Evolutionary conservation across 53 echinoderm and acorn worm species (phyloP), one percentile per base, ranked within the genome.

Genomic region (Apostichopus leukothele): DNA sequence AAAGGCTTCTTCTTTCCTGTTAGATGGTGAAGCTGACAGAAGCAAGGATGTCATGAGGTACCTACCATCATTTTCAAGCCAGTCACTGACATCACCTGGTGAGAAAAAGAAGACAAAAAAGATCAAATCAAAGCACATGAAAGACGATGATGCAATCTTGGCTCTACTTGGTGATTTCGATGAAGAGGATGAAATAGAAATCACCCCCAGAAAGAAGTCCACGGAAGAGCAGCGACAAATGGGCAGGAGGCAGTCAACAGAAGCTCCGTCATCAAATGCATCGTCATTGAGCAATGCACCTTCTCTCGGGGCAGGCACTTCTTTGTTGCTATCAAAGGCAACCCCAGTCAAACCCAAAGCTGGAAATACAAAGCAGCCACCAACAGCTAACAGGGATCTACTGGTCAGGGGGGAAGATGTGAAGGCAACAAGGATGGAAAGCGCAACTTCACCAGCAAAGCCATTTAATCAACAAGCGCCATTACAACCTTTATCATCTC

Each of bases 1-100:
- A 11, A 63, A 9, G 63, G 11, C 63, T 63, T 16, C 63, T 63
- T 63, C 63, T 63, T 11, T 63, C 12, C 12, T 63, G 11, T 63
- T 63, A 16, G 63, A 63, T 4, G 63, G 16, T 63, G 63, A 63
- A 16, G 12, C 5, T 79, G 79, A 79, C 53, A 39, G 39, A 39
- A 39, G 39, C 39, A 39, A 39, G 39, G 39, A 39, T 39, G 79
- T 79, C 13, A 79, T 53, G 53, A 79, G 53, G 5, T 53, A 79
- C 18, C 79, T 79, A 52, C 79, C 79, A 52, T 53, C 79, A 19
- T 53, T 79, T 13, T 11, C 4, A 39, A 51, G n/a, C 3, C 79
- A 52, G 51, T 79, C 52, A 5, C 50, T 79, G 79, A 79, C 79
- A 79, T 79, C 79, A 51, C 10, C 79, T 79, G 52, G 11, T 50